A percentile compares a stretch with the other conserved stretches of the same genome.
These are phyloP conservation scores for Vombatus ursinus DNA, from an alignment of 2,113 vertebrate species.

Conservation along the genomic window DNA sequence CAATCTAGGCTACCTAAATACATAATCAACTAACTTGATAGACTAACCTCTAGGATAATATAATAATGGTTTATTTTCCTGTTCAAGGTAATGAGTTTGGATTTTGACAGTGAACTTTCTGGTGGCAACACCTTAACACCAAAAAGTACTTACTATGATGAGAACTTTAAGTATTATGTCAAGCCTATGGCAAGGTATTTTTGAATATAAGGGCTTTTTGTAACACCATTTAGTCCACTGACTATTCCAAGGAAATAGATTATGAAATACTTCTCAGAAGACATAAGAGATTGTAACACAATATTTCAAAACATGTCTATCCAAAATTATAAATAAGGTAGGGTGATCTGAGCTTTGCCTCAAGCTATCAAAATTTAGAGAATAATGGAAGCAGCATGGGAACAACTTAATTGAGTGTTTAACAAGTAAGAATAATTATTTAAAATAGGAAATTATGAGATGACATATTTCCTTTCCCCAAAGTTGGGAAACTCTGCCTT, in stretches of 20 bases:
- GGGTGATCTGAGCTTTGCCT: background rate
- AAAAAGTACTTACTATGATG: background rate
- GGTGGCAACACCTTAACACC: background rate
- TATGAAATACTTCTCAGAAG: background rate
- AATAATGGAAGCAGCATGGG: background rate
- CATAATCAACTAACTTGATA: background rate
- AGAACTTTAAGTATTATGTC: background rate
- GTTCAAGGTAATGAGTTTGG: background rate
- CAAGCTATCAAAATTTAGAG: background rate
- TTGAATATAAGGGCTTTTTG: background rate
- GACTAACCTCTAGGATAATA: background rate
- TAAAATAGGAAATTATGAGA: background rate
- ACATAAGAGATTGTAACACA: background rate
- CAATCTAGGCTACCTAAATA: background rate
- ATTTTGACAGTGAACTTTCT: background rate
- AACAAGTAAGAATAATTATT: background rate
- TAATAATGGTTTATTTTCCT: background rate
- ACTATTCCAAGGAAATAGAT: background rate
- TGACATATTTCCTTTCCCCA: background rate
- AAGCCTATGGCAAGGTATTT: background rate
- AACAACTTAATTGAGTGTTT: background rate
- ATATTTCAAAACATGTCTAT: background rate
- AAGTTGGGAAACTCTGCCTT: background rate
- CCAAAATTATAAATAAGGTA: background rate
- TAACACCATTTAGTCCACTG: background rate